A percentile compares a stretch with the other conserved stretches of the same genome.
phyloP scores from a whole-genome alignment of 2,888 invertebrate genomes.

The Julus scanicus region DNA sequence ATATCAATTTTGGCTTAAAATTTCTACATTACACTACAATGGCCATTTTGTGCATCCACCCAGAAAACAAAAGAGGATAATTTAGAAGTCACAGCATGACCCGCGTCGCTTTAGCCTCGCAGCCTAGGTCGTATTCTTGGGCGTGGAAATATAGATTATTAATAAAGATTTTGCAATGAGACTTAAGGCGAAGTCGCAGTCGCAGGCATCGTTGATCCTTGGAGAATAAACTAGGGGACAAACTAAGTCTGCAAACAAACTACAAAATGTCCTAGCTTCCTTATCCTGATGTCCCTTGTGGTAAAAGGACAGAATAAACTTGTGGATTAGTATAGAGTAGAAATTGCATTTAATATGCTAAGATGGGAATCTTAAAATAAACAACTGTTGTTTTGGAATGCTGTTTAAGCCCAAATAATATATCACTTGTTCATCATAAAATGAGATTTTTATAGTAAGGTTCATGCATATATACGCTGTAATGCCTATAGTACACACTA shows the following conservation, averaged over 20 bases:
- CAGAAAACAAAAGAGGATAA: slow-evolving; percentile 8
- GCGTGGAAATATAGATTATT: slow-evolving; percentile 32
- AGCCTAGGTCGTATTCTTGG: neutral
- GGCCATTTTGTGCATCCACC: slow-evolving; percentile 16
- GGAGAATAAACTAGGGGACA: neutral
- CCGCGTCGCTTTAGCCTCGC: neutral
- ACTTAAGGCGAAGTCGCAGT: neutral
- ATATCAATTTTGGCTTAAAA: slow-evolving; percentile 21
- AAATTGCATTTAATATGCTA: neutral
- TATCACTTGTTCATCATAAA: no score
- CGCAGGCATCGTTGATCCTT: neutral
- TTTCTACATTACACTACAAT: neutral
- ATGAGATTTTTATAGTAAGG: no score
- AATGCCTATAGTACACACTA: no score
- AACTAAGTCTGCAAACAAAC: neutral
- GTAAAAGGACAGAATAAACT: no score
- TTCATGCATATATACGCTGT: no score
- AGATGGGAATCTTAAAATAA: neutral
- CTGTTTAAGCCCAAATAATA: neutral
- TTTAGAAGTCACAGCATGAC: slow-evolving; percentile 36
- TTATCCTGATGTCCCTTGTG: no score
- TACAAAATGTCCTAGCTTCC: no score
- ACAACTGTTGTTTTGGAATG: neutral
- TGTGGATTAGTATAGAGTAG: no score
- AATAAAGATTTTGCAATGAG: slow-evolving; percentile 14